Conservation (phyloP, 2,888 invertebrate species). For the Limnephilus rhombicus region DNA sequence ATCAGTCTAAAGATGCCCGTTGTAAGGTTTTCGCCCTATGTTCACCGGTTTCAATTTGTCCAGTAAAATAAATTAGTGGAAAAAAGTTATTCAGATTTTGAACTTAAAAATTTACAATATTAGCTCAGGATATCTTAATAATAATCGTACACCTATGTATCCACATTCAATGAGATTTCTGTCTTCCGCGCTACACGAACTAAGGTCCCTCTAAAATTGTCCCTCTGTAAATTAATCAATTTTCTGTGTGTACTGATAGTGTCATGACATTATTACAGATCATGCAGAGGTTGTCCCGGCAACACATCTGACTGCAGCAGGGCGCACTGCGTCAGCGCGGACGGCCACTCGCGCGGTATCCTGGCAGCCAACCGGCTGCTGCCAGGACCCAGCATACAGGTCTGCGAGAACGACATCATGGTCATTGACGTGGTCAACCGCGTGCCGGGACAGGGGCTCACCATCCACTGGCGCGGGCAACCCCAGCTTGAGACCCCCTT, state of each 20-base stretch:
- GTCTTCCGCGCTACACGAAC: no score
- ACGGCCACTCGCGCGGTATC: slow-evolving; percentile 81
- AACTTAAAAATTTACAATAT: no score
- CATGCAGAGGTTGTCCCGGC: slow-evolving; percentile 82
- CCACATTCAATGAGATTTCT: no score
- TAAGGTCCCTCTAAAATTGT: not conserved
- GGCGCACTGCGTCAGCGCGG: slow-evolving; percentile 81
- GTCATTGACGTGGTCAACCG: slow-evolving; percentile 87
- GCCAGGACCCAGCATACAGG: slow-evolving; percentile 81
- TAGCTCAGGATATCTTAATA: no score
- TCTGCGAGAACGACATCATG: slow-evolving; percentile 86
- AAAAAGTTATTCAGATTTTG: no score
- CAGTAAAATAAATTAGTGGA: no score
- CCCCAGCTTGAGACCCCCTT: slow-evolving; percentile 83
- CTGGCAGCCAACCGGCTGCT: slow-evolving; percentile 82
- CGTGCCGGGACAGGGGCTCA: slow-evolving; percentile 83
- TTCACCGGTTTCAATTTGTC: no score
- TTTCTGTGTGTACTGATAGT: not conserved
- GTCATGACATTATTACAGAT: slow-evolving; percentile 71
- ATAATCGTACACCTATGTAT: no score
- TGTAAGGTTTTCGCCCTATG: no score
- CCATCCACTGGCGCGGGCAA: slow-evolving; percentile 91
- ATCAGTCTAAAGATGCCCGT: no score
- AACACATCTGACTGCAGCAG: slow-evolving; percentile 80
- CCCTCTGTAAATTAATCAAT: no score